A percentile compares a stretch with the other conserved stretches of the same genome.
These are phyloP conservation scores for Drosophila colorata DNA, from an alignment of 2,888 invertebrate species.

Conservation along the genomic window DNA sequence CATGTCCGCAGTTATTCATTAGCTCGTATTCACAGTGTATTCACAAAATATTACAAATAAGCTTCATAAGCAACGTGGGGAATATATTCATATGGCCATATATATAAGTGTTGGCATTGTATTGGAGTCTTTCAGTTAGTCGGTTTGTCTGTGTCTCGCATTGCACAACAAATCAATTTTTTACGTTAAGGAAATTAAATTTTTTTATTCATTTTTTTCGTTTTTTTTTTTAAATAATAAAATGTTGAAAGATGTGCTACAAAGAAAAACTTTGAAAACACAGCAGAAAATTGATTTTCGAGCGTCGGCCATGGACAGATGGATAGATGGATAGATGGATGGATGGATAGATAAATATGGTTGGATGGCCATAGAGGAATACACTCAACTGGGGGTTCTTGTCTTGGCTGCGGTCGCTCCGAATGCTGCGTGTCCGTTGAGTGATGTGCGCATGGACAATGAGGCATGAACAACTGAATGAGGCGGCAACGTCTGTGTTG, in stretches of 20 bases:
- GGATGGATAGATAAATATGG: slow-evolving; percentile 37
- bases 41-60: slow-evolving; percentile 25
- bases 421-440: slow-evolving; percentile 60
- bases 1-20: slow-evolving; percentile 17
- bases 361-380: slow-evolving; percentile 29
- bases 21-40: slow-evolving; percentile 30
- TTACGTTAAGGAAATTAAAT: slow-evolving; percentile 46
- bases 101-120: slow-evolving; percentile 36
- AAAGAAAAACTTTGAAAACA: slow-evolving; percentile 51
- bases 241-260: slow-evolving; percentile 53
- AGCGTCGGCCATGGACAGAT: slow-evolving; percentile 28
- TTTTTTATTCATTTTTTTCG: slow-evolving; percentile 28
- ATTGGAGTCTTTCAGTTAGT: slow-evolving; percentile 11
- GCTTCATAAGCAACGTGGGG: slow-evolving; percentile 7
- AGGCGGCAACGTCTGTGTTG: slow-evolving; percentile 47
- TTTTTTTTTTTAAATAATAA: slow-evolving; percentile 39
- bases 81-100: slow-evolving; percentile 16
- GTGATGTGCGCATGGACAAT: slow-evolving; percentile 76
- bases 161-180: slow-evolving; percentile 67
- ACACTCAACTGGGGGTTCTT: slow-evolving; percentile 23
- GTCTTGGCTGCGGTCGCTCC: slow-evolving; percentile 10
- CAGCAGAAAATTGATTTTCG: slow-evolving; percentile 66
- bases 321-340: slow-evolving; percentile 27
- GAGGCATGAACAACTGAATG: slow-evolving; percentile 50
- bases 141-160: slow-evolving; percentile 22